A percentile compares a stretch with the other conserved stretches of the same genome.
Evolutionary conservation across 1,140 invertebrate genomes (phyloP).

Genomic region (Nymphalis io): DNA sequence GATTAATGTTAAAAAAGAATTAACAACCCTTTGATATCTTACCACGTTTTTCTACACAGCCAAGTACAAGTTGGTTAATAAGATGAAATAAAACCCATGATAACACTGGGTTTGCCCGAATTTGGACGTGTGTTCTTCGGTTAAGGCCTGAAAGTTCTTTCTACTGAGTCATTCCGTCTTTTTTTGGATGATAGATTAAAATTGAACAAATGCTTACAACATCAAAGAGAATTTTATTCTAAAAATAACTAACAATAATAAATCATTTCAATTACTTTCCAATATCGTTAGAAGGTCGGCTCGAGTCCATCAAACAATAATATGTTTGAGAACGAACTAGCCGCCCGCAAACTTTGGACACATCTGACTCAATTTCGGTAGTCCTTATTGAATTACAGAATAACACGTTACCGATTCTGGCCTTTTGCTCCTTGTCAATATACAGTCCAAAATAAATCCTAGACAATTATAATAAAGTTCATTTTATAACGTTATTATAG

Average conservation of each 20-base stretch:
- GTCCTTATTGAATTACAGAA: slow-evolving; percentile 75
- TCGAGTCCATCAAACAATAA: slow-evolving; percentile 63
- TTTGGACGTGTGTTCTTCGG: too few species aligned
- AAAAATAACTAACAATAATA: slow-evolving; percentile 15
- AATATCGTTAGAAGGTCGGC: slow-evolving; percentile 27
- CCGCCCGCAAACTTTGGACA: slow-evolving; percentile 60
- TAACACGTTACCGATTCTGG: slow-evolving; percentile 61
- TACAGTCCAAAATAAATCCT: slow-evolving; percentile 41
- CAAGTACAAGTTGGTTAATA: too few species aligned
- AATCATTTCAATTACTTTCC: slow-evolving; percentile 19
- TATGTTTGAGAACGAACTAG: slow-evolving; percentile 73
- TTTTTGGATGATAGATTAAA: too few species aligned
- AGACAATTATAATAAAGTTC: slow-evolving; percentile 25
- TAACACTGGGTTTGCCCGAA: too few species aligned
- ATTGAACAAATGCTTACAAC: too few species aligned
- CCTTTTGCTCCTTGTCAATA: slow-evolving; percentile 40
- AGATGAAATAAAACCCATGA: too few species aligned
- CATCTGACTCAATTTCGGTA: slow-evolving; percentile 75
- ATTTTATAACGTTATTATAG: slow-evolving; percentile 26
- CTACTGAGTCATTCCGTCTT: too few species aligned
- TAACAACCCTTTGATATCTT: too few species aligned
- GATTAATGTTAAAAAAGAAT: too few species aligned
- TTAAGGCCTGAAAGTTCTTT: neutral
- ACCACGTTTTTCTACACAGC: too few species aligned
- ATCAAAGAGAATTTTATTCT: too few species aligned